Conservation (phyloP, 2,113 vertebrate species). For the Notarius quadriscutis region DNA sequence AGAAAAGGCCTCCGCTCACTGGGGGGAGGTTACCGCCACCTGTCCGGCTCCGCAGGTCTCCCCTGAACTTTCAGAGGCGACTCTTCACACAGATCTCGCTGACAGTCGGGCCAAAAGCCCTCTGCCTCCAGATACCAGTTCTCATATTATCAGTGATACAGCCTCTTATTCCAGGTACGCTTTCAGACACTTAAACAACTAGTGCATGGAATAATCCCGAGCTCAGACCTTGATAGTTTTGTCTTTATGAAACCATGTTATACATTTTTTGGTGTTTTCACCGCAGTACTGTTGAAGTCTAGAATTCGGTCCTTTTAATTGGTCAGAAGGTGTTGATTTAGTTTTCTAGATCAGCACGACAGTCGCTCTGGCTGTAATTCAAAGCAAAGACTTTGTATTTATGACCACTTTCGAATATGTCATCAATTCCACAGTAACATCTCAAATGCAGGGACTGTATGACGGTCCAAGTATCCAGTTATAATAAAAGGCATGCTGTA, state of each 20-base stretch:
- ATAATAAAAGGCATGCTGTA: neutral
- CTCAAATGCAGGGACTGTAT: neutral
- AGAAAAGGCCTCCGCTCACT: constrained; percentile 73
- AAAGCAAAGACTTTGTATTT: neutral
- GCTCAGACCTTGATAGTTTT: neutral
- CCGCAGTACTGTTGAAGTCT: neutral
- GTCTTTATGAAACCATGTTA: neutral
- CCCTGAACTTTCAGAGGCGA: constrained; percentile 76
- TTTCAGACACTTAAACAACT: neutral
- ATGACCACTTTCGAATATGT: neutral
- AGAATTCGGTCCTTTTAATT: neutral
- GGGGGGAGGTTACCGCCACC: constrained; percentile 78
- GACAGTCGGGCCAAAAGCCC: constrained; percentile 81
- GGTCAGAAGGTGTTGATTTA: neutral
- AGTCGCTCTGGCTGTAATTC: neutral
- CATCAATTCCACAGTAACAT: neutral
- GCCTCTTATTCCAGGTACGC: constrained; percentile 87
- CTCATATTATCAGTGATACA: constrained; percentile 85
- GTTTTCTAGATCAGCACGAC: neutral
- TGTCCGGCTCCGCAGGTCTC: constrained; percentile 83
- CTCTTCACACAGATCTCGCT: constrained; percentile 73
- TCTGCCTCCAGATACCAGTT: constrained; percentile 85
- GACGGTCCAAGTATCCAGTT: too few species aligned
- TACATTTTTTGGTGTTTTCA: neutral
- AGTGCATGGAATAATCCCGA: neutral